phyloP scores from a whole-genome alignment of 2,113 vertebrate genomes.

The Gallinago media region DNA sequence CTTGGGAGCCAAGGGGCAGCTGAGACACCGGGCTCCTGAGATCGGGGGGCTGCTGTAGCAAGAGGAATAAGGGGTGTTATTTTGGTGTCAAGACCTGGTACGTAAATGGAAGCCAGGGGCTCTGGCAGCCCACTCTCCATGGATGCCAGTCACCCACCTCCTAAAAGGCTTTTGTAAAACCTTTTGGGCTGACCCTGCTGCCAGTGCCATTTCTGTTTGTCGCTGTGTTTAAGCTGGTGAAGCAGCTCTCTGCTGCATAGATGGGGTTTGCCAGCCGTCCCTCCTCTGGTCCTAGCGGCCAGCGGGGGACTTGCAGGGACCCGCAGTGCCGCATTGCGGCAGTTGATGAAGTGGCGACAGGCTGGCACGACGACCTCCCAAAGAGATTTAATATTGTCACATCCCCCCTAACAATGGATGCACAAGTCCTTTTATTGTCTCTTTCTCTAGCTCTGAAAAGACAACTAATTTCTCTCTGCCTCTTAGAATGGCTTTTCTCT shows the following conservation, averaged over 20 bases:
- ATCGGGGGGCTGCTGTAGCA: not conserved
- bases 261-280: not conserved
- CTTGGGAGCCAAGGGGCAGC: not conserved
- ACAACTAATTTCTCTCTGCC: not conserved
- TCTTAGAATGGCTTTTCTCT: not conserved
- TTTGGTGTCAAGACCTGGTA: not conserved
- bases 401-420: not conserved
- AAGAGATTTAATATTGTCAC: not conserved
- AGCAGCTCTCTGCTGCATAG: not conserved
- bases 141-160: fast-evolving
- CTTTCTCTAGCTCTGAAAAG: not conserved
- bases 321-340: slow-evolving; percentile 69
- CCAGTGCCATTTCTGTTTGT: not conserved
- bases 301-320: not conserved
- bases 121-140: fast-evolving
- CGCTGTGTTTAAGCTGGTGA: not conserved
- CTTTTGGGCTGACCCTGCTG: not conserved
- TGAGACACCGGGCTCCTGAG: not conserved
- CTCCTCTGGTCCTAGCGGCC: not conserved
- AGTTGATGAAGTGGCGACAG: not conserved
- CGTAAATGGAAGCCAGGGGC: not conserved
- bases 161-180: not conserved
- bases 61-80: not conserved
- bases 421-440: not conserved
- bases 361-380: not conserved